Conservation (phyloP, 2,797 vertebrate species). For the Halcyon leucocephala region DNA sequence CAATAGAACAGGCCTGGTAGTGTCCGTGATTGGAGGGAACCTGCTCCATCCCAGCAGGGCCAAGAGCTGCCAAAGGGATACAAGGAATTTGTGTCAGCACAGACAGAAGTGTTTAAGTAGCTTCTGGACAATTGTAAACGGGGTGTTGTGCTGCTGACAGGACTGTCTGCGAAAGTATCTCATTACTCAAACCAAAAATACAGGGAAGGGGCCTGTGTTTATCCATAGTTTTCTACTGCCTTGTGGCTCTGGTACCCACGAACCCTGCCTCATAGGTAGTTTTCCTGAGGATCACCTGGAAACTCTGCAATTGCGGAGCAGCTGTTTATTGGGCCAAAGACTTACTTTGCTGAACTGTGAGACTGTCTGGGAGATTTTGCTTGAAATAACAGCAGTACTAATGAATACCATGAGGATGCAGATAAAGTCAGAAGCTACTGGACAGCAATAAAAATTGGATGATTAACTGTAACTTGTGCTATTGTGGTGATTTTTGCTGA, state of each 20-base stretch:
- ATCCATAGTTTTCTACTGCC: not conserved
- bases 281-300: not conserved
- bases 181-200: not conserved
- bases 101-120: not conserved
- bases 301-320: not conserved
- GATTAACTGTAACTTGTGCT: not conserved
- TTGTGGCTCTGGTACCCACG: not conserved
- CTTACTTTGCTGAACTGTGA: not conserved
- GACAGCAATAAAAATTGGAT: not conserved
- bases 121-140: not conserved
- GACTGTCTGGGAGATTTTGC: not conserved
- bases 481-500: not conserved
- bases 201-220: not conserved
- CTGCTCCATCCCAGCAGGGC: not conserved
- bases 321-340: not conserved
- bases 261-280: not conserved
- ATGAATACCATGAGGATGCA: not conserved
- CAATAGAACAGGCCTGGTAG: not conserved
- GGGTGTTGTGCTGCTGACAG: fast-evolving
- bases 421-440: not conserved
- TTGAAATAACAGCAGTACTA: not conserved
- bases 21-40: not conserved
- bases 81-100: not conserved
- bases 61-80: not conserved
- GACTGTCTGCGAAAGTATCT: not conserved